Percentiles rank a stretch among this genome's conserved stretches.
These are phyloP conservation scores for Chrysocyon brachyurus DNA, from an alignment of 2,797 vertebrate species.

Conservation along the genomic window DNA sequence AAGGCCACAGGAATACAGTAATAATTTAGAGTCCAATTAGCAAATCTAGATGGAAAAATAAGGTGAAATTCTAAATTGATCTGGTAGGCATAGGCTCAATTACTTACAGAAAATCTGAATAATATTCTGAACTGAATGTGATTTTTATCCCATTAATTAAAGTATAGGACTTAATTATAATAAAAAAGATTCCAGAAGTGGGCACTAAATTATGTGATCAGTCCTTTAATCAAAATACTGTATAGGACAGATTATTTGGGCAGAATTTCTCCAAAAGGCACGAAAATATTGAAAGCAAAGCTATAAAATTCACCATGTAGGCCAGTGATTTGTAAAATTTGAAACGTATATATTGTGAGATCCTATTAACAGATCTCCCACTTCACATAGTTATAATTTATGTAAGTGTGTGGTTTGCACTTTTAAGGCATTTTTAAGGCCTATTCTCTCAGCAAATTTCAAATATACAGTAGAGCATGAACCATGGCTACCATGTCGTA, in stretches of 20 bases:
- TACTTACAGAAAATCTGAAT: constrained; percentile 38
- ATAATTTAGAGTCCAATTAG: constrained; percentile 64
- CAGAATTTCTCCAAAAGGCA: neutral
- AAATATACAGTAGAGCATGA: neutral
- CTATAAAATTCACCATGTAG: neutral
- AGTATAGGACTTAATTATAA: neutral
- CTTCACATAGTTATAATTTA: neutral
- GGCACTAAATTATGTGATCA: neutral
- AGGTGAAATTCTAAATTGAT: constrained; percentile 52
- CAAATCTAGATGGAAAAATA: constrained; percentile 16
- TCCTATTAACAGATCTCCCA: neutral
- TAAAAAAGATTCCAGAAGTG: constrained; percentile 20
- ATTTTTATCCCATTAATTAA: neutral
- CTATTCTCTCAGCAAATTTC: neutral
- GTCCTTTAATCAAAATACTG: neutral
- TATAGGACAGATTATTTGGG: neutral
- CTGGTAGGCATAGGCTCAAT: neutral
- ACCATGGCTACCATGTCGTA: neutral
- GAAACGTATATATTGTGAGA: neutral
- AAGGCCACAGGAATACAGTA: constrained; percentile 20
- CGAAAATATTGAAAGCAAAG: neutral
- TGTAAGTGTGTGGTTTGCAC: neutral
- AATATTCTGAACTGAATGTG: neutral
- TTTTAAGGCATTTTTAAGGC: neutral
- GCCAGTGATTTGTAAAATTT: neutral